Conservation (phyloP, 2,113 vertebrate species). For the Lophochroa leadbeateri region DNA sequence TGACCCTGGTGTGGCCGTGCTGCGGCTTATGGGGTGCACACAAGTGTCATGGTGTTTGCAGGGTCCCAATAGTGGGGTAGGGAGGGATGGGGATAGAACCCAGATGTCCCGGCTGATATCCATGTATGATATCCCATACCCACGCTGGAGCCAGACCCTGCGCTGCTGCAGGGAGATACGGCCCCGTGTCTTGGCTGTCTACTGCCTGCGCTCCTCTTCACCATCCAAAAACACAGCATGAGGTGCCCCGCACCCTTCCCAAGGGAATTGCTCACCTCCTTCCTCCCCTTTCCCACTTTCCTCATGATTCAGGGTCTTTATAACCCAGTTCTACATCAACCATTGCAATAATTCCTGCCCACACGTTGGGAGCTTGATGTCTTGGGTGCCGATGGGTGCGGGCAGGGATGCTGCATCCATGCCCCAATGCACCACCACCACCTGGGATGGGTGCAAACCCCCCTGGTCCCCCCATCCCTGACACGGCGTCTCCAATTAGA, state of each 20-base stretch:
- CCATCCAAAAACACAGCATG: neutral
- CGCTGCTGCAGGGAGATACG: neutral
- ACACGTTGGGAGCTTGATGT: accelerated
- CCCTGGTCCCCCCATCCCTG: slow-evolving; percentile 7
- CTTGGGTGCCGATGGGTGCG: accelerated
- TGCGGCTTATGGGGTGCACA: neutral
- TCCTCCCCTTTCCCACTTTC: neutral
- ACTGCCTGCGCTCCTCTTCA: neutral
- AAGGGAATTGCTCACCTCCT: neutral
- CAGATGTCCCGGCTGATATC: neutral
- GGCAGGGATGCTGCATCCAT: neutral
- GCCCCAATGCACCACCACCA: neutral
- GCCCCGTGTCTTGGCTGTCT: neutral
- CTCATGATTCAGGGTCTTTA: neutral
- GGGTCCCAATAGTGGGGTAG: neutral
- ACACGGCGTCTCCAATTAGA: slow-evolving; percentile 86
- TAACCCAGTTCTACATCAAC: neutral
- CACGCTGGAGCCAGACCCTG: neutral
- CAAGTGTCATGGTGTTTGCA: neutral
- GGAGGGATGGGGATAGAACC: neutral
- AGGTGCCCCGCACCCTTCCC: neutral
- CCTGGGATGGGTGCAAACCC: neutral
- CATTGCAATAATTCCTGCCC: neutral
- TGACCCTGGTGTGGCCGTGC: accelerated
- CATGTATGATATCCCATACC: neutral